Percentiles rank a stretch among this genome's conserved stretches.
phyloP scores from a whole-genome alignment of 1,140 invertebrate species.

The Macrocentrus cingulum region DNA sequence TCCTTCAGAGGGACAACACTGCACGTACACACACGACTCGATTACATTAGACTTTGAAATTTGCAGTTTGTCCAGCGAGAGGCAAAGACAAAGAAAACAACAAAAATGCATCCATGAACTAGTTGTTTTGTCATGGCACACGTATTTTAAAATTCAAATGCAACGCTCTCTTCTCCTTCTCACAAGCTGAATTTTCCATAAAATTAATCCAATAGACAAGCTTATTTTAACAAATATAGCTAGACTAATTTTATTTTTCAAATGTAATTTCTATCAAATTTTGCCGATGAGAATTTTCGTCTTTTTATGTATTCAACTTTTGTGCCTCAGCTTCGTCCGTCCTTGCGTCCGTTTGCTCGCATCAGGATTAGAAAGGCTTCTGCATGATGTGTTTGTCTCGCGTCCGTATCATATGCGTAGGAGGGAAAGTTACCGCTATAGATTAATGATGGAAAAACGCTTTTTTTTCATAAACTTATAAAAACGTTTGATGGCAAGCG shows the following conservation, averaged over 20 bases:
- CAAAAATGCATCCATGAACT: slow-evolving; percentile 31
- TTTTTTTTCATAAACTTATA: slow-evolving; percentile 26
- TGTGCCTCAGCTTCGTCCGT: slow-evolving; percentile 52
- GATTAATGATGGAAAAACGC: background rate
- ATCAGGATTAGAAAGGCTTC: slow-evolving; percentile 48
- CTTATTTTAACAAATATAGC: too few relatives aligned
- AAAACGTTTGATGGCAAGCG: slow-evolving; percentile 22
- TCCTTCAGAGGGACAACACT: slow-evolving; percentile 18
- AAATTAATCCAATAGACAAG: too few relatives aligned
- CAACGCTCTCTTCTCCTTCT: background rate
- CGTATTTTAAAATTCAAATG: slow-evolving; percentile 29
- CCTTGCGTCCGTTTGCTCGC: slow-evolving; percentile 54
- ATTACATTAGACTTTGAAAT: slow-evolving; percentile 33
- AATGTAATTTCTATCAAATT: too few relatives aligned
- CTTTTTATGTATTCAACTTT: slow-evolving; percentile 15
- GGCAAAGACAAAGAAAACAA: slow-evolving; percentile 21
- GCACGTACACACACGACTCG: slow-evolving; percentile 19
- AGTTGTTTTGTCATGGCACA: slow-evolving; percentile 30
- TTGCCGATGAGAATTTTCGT: too few relatives aligned
- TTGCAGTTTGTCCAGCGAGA: slow-evolving; percentile 19
- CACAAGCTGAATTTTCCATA: too few relatives aligned
- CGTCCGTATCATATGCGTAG: slow-evolving; percentile 43
- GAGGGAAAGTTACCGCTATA: slow-evolving; percentile 47
- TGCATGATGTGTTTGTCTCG: slow-evolving; percentile 34
- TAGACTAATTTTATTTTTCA: too few relatives aligned